Conservation (phyloP, 2,797 vertebrate species). For the Melanotaenia boesemani region DNA sequence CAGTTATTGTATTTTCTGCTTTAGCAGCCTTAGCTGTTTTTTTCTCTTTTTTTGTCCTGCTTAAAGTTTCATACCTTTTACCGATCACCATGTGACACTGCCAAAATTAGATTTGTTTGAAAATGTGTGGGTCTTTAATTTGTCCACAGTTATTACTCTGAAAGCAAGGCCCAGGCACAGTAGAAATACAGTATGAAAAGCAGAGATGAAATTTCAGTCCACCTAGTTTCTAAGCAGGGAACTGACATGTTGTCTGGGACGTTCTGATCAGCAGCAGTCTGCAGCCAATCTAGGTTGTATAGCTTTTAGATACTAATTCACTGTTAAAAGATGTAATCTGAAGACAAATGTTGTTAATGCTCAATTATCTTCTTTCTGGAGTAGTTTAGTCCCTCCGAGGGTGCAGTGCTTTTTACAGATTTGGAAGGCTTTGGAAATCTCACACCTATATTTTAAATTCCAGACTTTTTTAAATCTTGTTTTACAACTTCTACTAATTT, state of each 20-base stretch:
- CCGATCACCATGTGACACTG: background rate
- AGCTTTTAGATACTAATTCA: slow-evolving; percentile 12
- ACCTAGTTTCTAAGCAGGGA: too few species aligned
- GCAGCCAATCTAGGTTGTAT: background rate
- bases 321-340: slow-evolving; percentile 44
- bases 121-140: background rate
- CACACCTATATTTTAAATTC: slow-evolving; percentile 26
- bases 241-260: background rate
- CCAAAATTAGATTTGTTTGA: background rate
- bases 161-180: background rate
- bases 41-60: background rate
- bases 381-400: slow-evolving; percentile 34
- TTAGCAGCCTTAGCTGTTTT: background rate
- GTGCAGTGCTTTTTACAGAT: slow-evolving; percentile 46
- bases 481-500: slow-evolving; percentile 36
- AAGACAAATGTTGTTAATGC: slow-evolving; percentile 37
- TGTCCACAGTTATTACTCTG: background rate
- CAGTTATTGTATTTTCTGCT: background rate
- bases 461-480: slow-evolving; percentile 42
- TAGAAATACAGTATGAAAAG: background rate
- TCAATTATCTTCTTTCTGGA: slow-evolving; percentile 36
- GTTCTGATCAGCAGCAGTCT: slow-evolving; percentile 5
- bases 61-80: background rate
- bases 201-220: background rate
- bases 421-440: slow-evolving; percentile 55